A percentile compares a stretch with the other conserved stretches of the same genome.
phyloP scores from a whole-genome alignment of 2,113 vertebrate genomes.

The Bombycilla garrulus region DNA sequence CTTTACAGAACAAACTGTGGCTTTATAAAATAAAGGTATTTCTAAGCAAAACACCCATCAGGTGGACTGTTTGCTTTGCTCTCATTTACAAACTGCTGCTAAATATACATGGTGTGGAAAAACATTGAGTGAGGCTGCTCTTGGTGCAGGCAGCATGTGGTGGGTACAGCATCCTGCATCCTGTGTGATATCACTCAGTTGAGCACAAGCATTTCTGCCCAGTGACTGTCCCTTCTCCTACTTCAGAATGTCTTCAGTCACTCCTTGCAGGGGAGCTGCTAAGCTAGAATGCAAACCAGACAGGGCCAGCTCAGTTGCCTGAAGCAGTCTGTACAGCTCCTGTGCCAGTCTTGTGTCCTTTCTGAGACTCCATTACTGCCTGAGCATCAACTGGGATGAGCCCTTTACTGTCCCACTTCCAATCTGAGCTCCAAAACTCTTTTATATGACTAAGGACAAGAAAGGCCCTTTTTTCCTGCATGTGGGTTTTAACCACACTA shows the following conservation, averaged over 20 bases:
- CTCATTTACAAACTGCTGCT: not conserved
- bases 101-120: not conserved
- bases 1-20: conserved; percentile 85
- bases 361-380: not conserved
- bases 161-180: not conserved
- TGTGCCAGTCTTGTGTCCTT: not conserved
- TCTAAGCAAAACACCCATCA: conserved; percentile 75
- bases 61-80: conserved; percentile 26
- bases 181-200: accelerated
- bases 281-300: not conserved
- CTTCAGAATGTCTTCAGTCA: not conserved
- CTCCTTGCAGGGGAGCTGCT: not conserved
- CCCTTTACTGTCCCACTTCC: not conserved
- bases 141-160: not conserved
- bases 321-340: not conserved
- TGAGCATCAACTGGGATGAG: not conserved
- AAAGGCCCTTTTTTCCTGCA: not conserved
- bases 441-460: not conserved
- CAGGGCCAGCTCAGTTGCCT: not conserved
- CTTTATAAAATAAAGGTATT: conserved; percentile 92
- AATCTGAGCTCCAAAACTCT: not conserved
- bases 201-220: not conserved
- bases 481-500: not conserved
- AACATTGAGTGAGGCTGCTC: not conserved
- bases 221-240: not conserved